A percentile compares a stretch with the other conserved stretches of the same genome.
phyloP scores from a whole-genome alignment of 2,113 vertebrate species.

The Galeopterus variegatus region DNA sequence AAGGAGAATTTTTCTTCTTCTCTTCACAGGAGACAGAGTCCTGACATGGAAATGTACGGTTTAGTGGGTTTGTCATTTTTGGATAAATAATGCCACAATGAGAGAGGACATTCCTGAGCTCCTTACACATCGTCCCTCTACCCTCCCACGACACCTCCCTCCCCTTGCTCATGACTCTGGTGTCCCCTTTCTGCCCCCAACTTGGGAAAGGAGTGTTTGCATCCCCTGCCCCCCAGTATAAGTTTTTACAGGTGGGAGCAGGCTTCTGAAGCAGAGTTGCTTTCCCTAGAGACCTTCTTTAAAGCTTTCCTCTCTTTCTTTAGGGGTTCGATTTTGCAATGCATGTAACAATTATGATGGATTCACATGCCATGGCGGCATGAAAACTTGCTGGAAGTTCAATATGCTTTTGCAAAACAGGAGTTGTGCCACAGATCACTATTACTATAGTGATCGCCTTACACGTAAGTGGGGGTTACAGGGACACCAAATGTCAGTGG shows the following conservation, averaged over 20 bases:
- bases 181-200: background rate
- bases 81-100: background rate
- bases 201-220: background rate
- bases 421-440: slow-evolving; percentile 58
- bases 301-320: background rate
- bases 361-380: fast-evolving
- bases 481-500: background rate
- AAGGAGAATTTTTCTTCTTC: slow-evolving; percentile 44
- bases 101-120: background rate
- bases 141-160: background rate
- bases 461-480: background rate
- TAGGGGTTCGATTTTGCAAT: slow-evolving; percentile 18
- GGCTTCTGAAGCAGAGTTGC: background rate
- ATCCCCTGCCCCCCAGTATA: no score
- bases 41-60: fast-evolving
- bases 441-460: background rate
- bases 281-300: background rate
- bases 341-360: background rate
- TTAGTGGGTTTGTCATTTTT: slow-evolving; percentile 21
- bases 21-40: slow-evolving; percentile 66
- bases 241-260: background rate
- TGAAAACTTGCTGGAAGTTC: slow-evolving; percentile 62
- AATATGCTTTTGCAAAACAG: fast-evolving
- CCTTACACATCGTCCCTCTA: background rate
- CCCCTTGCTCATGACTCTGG: background rate